phyloP scores from a whole-genome alignment of 2,797 vertebrate genomes.

The Silurus aristotelis region DNA sequence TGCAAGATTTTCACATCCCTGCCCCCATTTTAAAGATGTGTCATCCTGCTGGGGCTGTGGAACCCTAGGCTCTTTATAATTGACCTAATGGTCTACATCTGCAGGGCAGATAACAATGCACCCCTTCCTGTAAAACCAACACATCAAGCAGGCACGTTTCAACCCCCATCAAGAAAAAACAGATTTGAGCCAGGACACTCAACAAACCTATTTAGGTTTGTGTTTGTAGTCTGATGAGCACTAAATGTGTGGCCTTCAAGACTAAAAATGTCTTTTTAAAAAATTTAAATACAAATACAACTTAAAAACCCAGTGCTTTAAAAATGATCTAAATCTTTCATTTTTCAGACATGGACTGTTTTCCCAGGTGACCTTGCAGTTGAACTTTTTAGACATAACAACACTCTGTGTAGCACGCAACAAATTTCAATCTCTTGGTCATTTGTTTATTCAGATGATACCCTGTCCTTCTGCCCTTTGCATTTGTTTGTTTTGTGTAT shows the following conservation, averaged over 20 bases:
- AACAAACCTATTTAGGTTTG: background rate
- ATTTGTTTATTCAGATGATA: constrained; percentile 77
- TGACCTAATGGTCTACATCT: constrained; percentile 84
- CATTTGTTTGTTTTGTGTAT: constrained; percentile 63
- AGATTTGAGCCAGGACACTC: constrained; percentile 45
- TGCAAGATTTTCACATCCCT: constrained; percentile 30
- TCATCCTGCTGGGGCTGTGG: constrained; percentile 68
- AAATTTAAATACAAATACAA: too few species aligned
- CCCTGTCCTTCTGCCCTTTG: constrained; percentile 56
- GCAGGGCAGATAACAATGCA: constrained; percentile 74
- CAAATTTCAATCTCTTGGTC: constrained; percentile 51
- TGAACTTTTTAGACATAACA: constrained; percentile 25
- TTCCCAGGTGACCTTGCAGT: constrained; percentile 8
- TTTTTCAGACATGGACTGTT: background rate
- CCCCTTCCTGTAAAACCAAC: constrained; percentile 75
- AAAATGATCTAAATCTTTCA: background rate
- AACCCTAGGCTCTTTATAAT: constrained; percentile 75
- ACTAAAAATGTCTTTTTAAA: background rate
- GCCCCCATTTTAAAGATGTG: constrained; percentile 57
- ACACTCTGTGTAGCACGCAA: constrained; percentile 19
- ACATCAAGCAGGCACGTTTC: constrained; percentile 45
- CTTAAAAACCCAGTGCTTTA: too few species aligned
- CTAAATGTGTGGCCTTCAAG: background rate
- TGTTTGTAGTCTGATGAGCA: background rate
- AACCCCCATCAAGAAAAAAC: constrained; percentile 51